These are phyloP conservation scores for Drosophila pallidifrons DNA, from an alignment of 1,140 invertebrate genomes.

Conservation along the genomic window DNA sequence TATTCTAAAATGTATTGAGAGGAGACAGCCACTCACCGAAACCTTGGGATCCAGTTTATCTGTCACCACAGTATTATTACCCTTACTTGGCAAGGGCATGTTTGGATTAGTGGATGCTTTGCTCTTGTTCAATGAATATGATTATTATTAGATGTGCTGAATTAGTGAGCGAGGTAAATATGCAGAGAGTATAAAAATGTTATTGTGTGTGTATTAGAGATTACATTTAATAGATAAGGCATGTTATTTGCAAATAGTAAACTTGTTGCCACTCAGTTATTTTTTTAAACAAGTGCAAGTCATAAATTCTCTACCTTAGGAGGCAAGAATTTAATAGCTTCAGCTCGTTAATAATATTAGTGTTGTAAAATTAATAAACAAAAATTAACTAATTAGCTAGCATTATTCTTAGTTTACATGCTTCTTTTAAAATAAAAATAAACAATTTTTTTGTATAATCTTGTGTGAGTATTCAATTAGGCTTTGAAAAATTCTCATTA, in stretches of 20 bases:
- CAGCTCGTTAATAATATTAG: too few species aligned
- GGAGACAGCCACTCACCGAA: slow-evolving; percentile 65
- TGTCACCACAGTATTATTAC: slow-evolving; percentile 48
- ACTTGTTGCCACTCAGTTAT: background rate
- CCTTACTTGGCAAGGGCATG: slow-evolving; percentile 46
- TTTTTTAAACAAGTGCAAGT: too few species aligned
- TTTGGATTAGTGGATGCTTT: slow-evolving; percentile 52
- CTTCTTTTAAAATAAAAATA: too few species aligned
- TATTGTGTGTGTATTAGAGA: background rate
- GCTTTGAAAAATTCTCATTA: background rate
- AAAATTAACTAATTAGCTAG: too few species aligned
- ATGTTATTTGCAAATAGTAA: background rate
- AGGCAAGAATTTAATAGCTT: too few species aligned
- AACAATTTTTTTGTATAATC: too few species aligned
- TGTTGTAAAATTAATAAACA: too few species aligned
- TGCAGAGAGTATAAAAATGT: slow-evolving; percentile 1
- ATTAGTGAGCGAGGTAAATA: background rate
- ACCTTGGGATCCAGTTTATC: slow-evolving; percentile 78
- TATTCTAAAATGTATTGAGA: slow-evolving; percentile 4
- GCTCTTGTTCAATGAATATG: slow-evolving; percentile 51
- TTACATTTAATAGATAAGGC: background rate
- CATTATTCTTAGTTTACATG: too few species aligned
- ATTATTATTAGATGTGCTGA: slow-evolving; percentile 3
- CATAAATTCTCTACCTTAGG: too few species aligned
- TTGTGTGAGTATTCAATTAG: background rate